Conservation (phyloP, 2,113 vertebrate species). For the Zosterops pallidus region DNA sequence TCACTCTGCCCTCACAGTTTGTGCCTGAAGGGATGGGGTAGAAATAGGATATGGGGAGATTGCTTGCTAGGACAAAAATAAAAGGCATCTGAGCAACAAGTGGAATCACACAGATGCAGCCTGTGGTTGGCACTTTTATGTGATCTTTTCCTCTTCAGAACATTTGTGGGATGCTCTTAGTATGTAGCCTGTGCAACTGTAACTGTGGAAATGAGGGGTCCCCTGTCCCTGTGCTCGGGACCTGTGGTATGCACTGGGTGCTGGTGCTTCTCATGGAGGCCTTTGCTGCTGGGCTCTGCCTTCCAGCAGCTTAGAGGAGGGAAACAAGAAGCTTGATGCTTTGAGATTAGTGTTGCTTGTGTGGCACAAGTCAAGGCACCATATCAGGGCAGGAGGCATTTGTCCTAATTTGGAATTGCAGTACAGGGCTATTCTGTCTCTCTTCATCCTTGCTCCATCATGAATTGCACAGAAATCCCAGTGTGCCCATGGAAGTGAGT, state of each 20-base stretch:
- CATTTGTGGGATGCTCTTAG: neutral
- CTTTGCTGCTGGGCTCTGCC: neutral
- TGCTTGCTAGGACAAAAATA: conserved; percentile 49
- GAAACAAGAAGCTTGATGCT: neutral
- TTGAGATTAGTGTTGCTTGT: neutral
- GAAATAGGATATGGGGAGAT: conserved; percentile 40
- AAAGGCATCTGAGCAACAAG: conserved; percentile 2
- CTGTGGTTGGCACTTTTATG: neutral
- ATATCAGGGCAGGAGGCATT: neutral
- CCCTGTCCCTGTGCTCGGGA: neutral
- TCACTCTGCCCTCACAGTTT: neutral
- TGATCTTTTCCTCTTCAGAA: neutral
- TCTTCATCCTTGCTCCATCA: neutral
- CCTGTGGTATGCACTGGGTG: neutral
- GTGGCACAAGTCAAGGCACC: neutral
- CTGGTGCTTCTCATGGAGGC: neutral
- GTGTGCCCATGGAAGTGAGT: rapidly evolving
- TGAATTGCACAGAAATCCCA: neutral
- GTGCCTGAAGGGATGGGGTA: neutral
- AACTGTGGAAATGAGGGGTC: neutral
- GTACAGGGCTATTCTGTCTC: neutral
- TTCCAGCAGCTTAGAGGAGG: neutral
- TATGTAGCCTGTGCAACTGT: neutral
- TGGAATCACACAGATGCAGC: neutral
- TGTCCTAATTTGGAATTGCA: neutral